These are phyloP conservation scores for Cryptomyrus ogoouensis DNA, from an alignment of 2,113 vertebrate species.

Conservation along the genomic window DNA sequence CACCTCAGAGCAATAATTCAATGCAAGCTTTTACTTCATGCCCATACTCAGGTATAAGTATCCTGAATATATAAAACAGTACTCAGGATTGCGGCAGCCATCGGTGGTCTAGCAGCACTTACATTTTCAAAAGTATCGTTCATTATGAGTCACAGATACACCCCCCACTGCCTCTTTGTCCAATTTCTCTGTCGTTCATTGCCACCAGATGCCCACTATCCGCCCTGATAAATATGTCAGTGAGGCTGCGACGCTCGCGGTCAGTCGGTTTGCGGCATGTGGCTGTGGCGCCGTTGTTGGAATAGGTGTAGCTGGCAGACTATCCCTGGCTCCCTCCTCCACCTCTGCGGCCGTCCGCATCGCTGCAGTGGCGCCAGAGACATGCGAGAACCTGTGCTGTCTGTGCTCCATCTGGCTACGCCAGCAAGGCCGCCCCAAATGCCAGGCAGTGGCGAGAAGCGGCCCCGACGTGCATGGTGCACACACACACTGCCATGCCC, in stretches of 20 bases:
- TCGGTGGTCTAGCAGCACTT: not conserved
- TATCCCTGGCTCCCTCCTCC: not conserved
- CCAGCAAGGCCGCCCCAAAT: not conserved
- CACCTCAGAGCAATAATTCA: not conserved
- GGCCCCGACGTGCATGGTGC: not conserved
- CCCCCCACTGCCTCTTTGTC: not conserved
- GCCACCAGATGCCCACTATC: not conserved
- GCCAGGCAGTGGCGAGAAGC: not conserved
- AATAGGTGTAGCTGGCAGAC: not conserved
- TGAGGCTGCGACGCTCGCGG: not conserved
- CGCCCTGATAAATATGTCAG: not conserved
- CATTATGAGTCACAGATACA: not conserved
- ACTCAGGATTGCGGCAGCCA: not conserved
- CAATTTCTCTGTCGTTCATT: not conserved
- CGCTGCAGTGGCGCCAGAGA: not conserved
- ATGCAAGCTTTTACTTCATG: not conserved
- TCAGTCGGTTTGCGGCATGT: not conserved
- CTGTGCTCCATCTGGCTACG: not conserved
- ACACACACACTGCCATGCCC: not conserved
- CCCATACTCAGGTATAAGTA: not conserved
- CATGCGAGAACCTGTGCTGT: not conserved
- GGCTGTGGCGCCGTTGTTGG: not conserved
- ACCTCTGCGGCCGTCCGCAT: not conserved
- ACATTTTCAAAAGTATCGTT: not conserved
- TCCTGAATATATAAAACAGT: not conserved